Conservation (phyloP, 1,140 invertebrate species). For the Drosophila hydei region DNA sequence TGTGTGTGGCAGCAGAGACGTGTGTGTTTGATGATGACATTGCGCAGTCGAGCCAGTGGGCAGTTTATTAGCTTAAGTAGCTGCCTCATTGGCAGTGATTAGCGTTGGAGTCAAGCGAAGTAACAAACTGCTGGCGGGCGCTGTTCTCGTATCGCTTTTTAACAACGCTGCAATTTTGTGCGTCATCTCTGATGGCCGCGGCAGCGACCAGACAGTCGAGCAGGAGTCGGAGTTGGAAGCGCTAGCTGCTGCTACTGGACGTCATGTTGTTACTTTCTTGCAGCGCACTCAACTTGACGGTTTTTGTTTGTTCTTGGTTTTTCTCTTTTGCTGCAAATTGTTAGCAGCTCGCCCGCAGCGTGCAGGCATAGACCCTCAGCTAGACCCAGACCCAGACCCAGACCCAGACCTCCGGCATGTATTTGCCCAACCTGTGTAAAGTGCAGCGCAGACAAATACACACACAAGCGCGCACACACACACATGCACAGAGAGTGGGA, state of each 20-base stretch:
- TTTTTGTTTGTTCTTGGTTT: constrained; percentile 3
- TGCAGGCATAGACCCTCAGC: constrained; percentile 5
- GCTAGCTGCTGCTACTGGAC: constrained; percentile 48
- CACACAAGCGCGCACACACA: background rate
- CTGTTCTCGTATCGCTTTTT: constrained; percentile 70
- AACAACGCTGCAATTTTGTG: constrained; percentile 70
- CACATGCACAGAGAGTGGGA: background rate
- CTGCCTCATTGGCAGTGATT: constrained; percentile 73
- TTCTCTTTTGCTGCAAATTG: constrained; percentile 63
- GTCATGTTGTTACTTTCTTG: constrained; percentile 79
- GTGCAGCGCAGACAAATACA: constrained; percentile 39
- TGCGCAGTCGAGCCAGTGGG: constrained; percentile 33
- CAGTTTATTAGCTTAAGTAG: constrained; percentile 80
- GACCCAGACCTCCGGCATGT: constrained; percentile 30
- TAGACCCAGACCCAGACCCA: background rate
- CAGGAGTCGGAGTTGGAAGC: background rate
- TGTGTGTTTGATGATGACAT: constrained; percentile 69
- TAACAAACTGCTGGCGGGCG: constrained; percentile 49
- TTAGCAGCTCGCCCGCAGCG: constrained; percentile 63
- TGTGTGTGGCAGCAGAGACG: no score
- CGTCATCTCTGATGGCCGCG: constrained; percentile 19
- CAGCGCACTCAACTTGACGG: constrained; percentile 52
- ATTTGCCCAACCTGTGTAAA: constrained; percentile 54
- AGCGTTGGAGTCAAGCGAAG: constrained; percentile 27
- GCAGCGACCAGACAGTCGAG: background rate